phyloP scores from a whole-genome alignment of 2,797 vertebrate species.

The Mus minutoides region DNA sequence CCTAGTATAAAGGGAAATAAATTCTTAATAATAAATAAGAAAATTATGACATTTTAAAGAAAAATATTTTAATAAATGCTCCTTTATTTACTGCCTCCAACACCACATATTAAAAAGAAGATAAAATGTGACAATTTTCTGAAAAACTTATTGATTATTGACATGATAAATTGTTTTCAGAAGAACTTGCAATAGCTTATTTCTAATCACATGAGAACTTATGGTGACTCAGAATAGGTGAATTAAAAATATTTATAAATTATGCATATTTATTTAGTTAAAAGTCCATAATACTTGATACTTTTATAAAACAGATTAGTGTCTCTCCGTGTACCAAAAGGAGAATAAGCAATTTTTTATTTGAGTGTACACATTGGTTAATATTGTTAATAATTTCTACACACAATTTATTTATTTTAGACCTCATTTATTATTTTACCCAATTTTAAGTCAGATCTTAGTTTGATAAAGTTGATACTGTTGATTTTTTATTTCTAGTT shows the following conservation, averaged over 20 bases:
- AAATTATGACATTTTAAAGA: background rate
- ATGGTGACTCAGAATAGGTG: background rate
- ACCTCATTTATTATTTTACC: too few species aligned
- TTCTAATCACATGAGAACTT: background rate
- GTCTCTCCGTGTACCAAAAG: too few species aligned
- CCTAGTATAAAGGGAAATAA: slow-evolving; percentile 28
- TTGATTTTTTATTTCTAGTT: slow-evolving; percentile 25
- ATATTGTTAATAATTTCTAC: too few species aligned
- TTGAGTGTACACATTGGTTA: too few species aligned
- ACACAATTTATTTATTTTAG: too few species aligned
- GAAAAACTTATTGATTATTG: slow-evolving; percentile 8
- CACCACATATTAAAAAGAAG: background rate
- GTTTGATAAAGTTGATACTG: too few species aligned
- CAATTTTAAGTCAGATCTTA: too few species aligned
- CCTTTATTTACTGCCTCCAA: background rate
- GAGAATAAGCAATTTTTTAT: too few species aligned
- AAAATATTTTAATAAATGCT: background rate
- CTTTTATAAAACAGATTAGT: too few species aligned
- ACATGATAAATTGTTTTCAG: slow-evolving; percentile 10
- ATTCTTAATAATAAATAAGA: background rate
- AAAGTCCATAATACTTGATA: too few species aligned
- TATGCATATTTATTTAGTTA: background rate
- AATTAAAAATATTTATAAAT: slow-evolving; percentile 22
- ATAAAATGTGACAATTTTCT: background rate
- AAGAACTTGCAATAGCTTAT: background rate